Percentiles rank a stretch among this genome's conserved stretches.
Evolutionary conservation across 2,113 vertebrate genomes (phyloP).

Genomic region (Stercorarius parasiticus): DNA sequence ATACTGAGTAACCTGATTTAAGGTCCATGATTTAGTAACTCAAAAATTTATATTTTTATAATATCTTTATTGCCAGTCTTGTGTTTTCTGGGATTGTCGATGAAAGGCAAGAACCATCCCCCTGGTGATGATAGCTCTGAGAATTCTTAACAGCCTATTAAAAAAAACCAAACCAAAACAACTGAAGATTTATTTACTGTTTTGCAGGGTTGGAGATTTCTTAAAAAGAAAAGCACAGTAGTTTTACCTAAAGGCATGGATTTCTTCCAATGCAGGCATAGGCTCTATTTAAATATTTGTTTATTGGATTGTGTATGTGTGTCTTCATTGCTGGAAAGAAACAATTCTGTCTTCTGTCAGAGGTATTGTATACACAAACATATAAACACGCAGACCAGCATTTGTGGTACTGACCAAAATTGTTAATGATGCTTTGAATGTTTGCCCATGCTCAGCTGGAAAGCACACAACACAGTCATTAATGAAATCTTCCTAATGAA

Average conservation of each 20-base stretch:
- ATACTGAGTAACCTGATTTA: background rate
- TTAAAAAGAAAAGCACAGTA: background rate
- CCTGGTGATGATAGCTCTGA: background rate
- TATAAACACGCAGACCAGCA: background rate
- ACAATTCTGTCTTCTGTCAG: background rate
- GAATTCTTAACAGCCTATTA: background rate
- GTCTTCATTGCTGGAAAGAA: background rate
- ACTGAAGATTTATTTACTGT: background rate
- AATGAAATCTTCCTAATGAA: background rate
- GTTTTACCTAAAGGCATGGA: slow-evolving; percentile 27
- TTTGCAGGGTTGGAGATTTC: background rate
- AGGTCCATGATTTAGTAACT: background rate
- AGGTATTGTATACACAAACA: background rate
- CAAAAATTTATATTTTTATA: background rate
- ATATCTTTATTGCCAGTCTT: background rate
- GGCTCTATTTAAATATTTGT: background rate
- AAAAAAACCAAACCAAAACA: background rate
- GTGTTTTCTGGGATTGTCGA: background rate
- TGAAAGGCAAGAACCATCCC: background rate
- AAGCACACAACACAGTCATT: background rate
- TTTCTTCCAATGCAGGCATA: slow-evolving; percentile 7
- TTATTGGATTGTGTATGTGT: background rate
- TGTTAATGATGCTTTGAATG: background rate
- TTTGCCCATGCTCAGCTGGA: background rate
- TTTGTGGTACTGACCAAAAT: background rate